Base-by-base conservation (phyloP, 2,888 invertebrate species). In the Lepidochrysops patricia region DNA sequence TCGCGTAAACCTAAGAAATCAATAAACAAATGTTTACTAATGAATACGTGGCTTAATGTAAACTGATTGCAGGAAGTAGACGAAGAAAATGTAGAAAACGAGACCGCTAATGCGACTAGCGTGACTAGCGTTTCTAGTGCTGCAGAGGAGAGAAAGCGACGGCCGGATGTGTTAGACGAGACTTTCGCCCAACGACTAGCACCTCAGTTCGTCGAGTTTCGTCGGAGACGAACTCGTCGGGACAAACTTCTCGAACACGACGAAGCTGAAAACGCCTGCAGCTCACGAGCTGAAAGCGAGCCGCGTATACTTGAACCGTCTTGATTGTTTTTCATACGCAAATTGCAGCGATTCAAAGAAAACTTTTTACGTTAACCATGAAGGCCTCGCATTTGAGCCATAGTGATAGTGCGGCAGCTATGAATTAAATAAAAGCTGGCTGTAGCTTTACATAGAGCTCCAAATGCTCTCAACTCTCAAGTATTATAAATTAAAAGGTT, bases 11-110 rank as follows among this genome's bases (percentile, higher is more conserved):
- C n/a, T n/a, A n/a, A n/a, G n/a, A n/a, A n/a, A n/a, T n/a, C n/a
- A n/a, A n/a, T n/a, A n/a, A n/a, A n/a, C n/a, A n/a, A n/a, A 32
- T 32, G 32, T 32, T 32, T 32, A 32, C 12, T 12, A 6, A 6
- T 32, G 32, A 32, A 6, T n/a, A n/a, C n/a, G n/a, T n/a, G n/a
- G n/a, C n/a, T n/a, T n/a, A 7, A 43, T 23, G 43, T 23, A 23
- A 23, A 60, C 15, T 2, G 6, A 5, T 68, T 66, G 0, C 82
- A 93, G 91, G 94, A 94, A 82, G 93, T 94, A 15, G 93, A 93
- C 69, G 94, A 93, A 72, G 93, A 93, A 43, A 91, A 89, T 66
- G 90, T 90, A 50, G 89, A 87, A 35, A 70, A 63, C 12, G 65
- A 65, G 9, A 63, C 64, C 19, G 59, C 57, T 19, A 61, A 49